Evolutionary conservation across 1,140 invertebrate genomes (phyloP), one percentile per base, ranked within the genome.

Genomic region (Schlechtendalia chinensis): DNA sequence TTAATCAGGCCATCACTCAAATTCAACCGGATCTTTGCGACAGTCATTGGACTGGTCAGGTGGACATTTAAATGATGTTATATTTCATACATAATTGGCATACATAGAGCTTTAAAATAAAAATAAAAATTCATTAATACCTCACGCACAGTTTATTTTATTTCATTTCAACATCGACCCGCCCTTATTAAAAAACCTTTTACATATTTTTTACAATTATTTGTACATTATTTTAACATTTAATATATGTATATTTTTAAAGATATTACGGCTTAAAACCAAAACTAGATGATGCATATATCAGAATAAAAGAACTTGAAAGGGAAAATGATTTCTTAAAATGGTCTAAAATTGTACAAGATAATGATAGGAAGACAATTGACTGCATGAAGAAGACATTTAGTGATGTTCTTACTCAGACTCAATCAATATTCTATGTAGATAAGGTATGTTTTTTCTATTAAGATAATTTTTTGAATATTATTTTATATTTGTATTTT

Each of bases 221-320:
- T 54, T 8, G 19, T 10, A 56, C 22, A 4, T 56, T 56, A 56
- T 56, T 19, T 24, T 58, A 59, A 59, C 10, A 24, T 59, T 27
- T n/a, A 8, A 22, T 56, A 4, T 6, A 19, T 69, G 1, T 17
- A 17, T 24, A 19, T 53, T 54, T 81, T 80, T 82, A 14, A 82
- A 87, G 86, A 82, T 87, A 86, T 82, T 85, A 85, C 75, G 86
- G 86, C 80, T 80, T 87, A 56, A 84, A 85, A 81, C 86, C 86
- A 19, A 80, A 84, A 81, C 85, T 85, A 53, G 86, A 87, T 81
- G 82, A 83, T 81, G 83, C 84, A 47, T 82, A 85, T 50, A 84
- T 84, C 24, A 83, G 83, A 59, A 84, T 86, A 16, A 83, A 84
- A 53, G 84, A 84, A 59, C 81, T 84, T 22, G 83, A 84, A 81